Conservation (phyloP, 2,888 invertebrate genomes). For the Trachelus stipa region DNA sequence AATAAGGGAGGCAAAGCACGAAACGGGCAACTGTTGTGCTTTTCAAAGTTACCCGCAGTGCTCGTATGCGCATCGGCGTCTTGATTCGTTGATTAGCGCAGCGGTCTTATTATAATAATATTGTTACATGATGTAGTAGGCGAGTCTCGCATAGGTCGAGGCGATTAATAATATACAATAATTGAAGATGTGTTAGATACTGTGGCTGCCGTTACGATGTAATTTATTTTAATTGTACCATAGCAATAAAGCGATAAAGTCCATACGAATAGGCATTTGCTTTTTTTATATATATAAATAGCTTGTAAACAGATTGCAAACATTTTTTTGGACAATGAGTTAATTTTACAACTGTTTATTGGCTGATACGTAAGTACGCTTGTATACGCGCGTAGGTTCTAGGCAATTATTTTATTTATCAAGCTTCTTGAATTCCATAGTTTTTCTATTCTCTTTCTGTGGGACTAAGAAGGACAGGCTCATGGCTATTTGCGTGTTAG, state of each 20-base stretch:
- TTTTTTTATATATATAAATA: background rate
- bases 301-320: background rate
- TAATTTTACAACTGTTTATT: background rate
- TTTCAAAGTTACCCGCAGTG: constrained; percentile 26
- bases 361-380: background rate
- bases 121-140: constrained; percentile 36
- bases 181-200: constrained; percentile 39
- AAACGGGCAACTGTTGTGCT: constrained; percentile 26
- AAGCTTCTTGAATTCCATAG: too few relatives aligned
- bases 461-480: too few relatives aligned
- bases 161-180: constrained; percentile 30
- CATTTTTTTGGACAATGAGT: too few relatives aligned
- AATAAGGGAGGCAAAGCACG: background rate
- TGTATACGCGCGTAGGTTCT: background rate
- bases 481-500: too few relatives aligned
- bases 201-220: constrained; percentile 51
- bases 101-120: constrained; percentile 7
- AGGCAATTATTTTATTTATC: too few relatives aligned
- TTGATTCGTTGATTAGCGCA: background rate
- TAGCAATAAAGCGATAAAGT: constrained; percentile 47
- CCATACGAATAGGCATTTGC: background rate
- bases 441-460: too few relatives aligned
- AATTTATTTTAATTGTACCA: constrained; percentile 59
- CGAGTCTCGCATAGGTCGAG: constrained; percentile 27
- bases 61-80: background rate